These are phyloP conservation scores for Illadopsis cleaveri DNA, from an alignment of 2,113 vertebrate species.

Conservation along the genomic window DNA sequence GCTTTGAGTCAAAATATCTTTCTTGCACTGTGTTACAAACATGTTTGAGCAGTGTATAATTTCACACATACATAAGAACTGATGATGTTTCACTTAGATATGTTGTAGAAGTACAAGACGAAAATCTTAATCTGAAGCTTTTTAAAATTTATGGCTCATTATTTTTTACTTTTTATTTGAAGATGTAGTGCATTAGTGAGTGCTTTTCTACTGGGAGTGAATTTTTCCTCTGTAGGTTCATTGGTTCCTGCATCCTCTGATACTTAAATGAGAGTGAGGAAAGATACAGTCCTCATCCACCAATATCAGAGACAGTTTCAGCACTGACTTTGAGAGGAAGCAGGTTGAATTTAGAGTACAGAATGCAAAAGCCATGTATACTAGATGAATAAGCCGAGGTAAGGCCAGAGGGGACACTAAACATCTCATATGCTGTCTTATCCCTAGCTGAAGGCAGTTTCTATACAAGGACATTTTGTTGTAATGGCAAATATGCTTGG, in stretches of 20 bases:
- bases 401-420: not conserved
- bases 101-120: not conserved
- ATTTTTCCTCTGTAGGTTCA: not conserved
- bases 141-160: not conserved
- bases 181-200: not conserved
- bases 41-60: not conserved
- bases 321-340: not conserved
- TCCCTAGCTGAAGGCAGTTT: not conserved
- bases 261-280: not conserved
- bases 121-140: not conserved
- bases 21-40: not conserved
- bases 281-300: not conserved
- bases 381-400: not conserved
- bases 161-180: not conserved
- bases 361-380: not conserved
- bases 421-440: not conserved
- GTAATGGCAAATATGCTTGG: not conserved
- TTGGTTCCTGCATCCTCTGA: not conserved
- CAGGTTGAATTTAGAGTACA: not conserved
- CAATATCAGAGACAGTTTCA: not conserved
- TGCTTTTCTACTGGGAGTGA: not conserved
- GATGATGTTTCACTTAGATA: not conserved
- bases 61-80: not conserved
- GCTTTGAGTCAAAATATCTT: not conserved
- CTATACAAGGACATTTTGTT: not conserved